Evolutionary conservation across 2,113 vertebrate genomes (phyloP).

Genomic region (Esox niger): DNA sequence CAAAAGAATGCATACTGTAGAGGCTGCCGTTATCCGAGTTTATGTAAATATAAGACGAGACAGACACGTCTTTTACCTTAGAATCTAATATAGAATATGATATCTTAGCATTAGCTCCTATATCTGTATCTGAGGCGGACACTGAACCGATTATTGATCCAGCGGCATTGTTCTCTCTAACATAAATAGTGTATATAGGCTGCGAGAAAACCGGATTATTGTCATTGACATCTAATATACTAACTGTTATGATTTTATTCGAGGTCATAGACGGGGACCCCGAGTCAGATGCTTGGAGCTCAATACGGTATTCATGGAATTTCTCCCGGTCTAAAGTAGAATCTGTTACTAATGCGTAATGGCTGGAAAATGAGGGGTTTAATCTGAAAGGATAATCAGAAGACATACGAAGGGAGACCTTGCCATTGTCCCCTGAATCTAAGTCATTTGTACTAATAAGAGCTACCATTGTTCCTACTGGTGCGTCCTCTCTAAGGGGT

Average conservation of each 20-base stretch:
- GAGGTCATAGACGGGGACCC: conserved; percentile 73
- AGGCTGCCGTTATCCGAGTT: conserved; percentile 75
- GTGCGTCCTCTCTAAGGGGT: conserved; percentile 55
- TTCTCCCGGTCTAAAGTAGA: conserved; percentile 64
- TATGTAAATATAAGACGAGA: conserved; percentile 79
- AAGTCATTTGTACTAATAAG: conserved; percentile 60
- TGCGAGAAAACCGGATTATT: conserved; percentile 76
- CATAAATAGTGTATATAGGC: conserved; percentile 33
- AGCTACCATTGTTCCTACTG: conserved; percentile 58
- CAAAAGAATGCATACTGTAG: conserved; percentile 67
- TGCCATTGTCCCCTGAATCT: conserved; percentile 60
- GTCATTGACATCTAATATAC: conserved; percentile 80
- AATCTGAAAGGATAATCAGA: conserved; percentile 43
- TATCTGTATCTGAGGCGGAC: conserved; percentile 74
- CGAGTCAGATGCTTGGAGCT: conserved; percentile 74
- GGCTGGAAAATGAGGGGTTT: conserved; percentile 45
- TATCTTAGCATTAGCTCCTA: conserved; percentile 72
- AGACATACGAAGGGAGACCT: conserved; percentile 33
- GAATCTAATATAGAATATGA: conserved; percentile 74
- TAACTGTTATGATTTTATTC: conserved; percentile 67
- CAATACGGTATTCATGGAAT: conserved; percentile 73
- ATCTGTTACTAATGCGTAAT: conserved; percentile 51
- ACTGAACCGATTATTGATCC: conserved; percentile 77
- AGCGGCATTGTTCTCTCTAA: conserved; percentile 76
- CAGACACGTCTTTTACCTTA: conserved; percentile 63